Evolutionary conservation across 2,113 vertebrate species (phyloP), one percentile per base, ranked within the genome.

Genomic region (Corvus hawaiiensis): DNA sequence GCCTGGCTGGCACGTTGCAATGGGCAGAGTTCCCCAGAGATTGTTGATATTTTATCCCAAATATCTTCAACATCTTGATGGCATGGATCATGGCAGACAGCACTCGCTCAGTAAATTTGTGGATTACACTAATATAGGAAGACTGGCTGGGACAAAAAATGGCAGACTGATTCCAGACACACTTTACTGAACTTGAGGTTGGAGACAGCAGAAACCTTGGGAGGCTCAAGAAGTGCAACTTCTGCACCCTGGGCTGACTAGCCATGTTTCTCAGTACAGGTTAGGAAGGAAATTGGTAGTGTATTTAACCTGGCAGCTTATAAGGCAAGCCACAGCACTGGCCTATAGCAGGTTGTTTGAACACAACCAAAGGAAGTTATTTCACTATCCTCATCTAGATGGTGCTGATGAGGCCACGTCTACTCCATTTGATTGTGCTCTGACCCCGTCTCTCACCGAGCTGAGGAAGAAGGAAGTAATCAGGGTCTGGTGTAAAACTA

Each of bases 401-500:
- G 30, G 11, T 77, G 20, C 43, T 87, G 49, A 80, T 58, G 23
- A 84, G 55, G 33, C 23, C n/a, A 37, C 3, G n/a, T 15, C 15
- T 77, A 39, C 22, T 81, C 37, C 69, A 74, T 14, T 10, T 46
- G 48, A 78, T 11, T 67, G 39, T 71, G 78, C 32, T 44, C 15
- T 64, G 21, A 6, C 13, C 7, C 10, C 3, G 5, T 7, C 10
- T 61, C 27, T 28, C 30, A 72, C 3, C 1, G 2, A 52, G 26
- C 2, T 90, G 27, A 90, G 44, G 19, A 81, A 58, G 16, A 54
- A 52, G 16, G 9, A 75, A 82, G 14, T 11, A 59, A 27, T 56
- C 22, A 78, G 41, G 8, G 32, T 49, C 35, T 17, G 2, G 5
- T 27, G 16, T 8, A 84, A 16, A 72, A 39, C 5, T 63, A 46